phyloP scores from a whole-genome alignment of 2,888 invertebrate species.

The Drosophila barbarae region DNA sequence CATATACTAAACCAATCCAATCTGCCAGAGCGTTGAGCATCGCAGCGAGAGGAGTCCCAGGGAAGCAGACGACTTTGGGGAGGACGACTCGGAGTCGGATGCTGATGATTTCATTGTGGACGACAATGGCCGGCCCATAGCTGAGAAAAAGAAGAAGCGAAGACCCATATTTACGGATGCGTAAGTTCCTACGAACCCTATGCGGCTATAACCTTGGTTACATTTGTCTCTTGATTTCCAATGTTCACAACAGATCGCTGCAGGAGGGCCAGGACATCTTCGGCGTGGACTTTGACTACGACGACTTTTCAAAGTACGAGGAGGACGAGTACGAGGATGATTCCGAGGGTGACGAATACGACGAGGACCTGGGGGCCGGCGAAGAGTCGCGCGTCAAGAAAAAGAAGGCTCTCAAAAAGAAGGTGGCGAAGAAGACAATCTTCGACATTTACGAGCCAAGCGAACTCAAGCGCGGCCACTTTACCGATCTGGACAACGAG shows the following conservation, averaged over 20 bases:
- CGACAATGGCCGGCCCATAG: constrained; percentile 93
- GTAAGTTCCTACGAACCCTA: constrained; percentile 80
- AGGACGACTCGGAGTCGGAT: constrained; percentile 90
- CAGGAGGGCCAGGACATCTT: constrained; percentile 99
- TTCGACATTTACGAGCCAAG: constrained; percentile 98
- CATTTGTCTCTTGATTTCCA: too few species aligned
- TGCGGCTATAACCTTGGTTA: too few species aligned
- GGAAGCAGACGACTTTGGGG: constrained; percentile 81
- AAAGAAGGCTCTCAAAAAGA: constrained; percentile 88
- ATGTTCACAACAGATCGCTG: constrained; percentile 81
- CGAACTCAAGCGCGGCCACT: constrained; percentile 96
- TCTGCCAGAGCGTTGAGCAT: constrained; percentile 86
- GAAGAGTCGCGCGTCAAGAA: constrained; percentile 84
- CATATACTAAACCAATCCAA: neutral
- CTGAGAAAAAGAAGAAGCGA: constrained; percentile 88
- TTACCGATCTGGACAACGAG: constrained; percentile 95
- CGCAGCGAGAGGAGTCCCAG: constrained; percentile 86
- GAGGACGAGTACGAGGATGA: constrained; percentile 89
- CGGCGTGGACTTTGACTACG: constrained; percentile 98
- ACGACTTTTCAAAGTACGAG: constrained; percentile 92
- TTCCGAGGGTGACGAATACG: constrained; percentile 88
- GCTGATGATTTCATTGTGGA: constrained; percentile 99
- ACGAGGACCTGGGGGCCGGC: constrained; percentile 85
- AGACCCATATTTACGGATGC: constrained; percentile 92
- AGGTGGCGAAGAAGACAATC: constrained; percentile 90